Percentiles rank a stretch among this genome's conserved stretches.
Conservation (phyloP, 2,113 vertebrate genomes). For the Phrynosoma blainvillii region DNA sequence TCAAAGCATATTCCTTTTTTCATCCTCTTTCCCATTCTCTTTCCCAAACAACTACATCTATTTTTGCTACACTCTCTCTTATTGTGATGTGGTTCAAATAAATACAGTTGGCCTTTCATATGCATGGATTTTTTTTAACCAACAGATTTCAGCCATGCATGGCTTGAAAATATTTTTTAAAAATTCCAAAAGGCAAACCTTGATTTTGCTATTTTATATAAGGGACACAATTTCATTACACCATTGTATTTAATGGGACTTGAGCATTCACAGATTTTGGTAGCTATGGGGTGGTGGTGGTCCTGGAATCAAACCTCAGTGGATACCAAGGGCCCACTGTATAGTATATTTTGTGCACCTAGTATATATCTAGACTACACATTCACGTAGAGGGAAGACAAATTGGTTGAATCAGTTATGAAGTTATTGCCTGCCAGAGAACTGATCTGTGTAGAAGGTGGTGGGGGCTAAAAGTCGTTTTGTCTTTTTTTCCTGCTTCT, state of each 20-base stretch:
- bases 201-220: too few relatives aligned
- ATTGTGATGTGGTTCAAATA: neutral
- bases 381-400: conserved; percentile 44
- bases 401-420: conserved; percentile 31
- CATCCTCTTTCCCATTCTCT: conserved; percentile 13
- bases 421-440: conserved; percentile 19
- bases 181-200: too few relatives aligned
- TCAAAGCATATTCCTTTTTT: neutral
- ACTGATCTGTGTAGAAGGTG: neutral
- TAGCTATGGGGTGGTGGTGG: too few relatives aligned
- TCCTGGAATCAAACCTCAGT: neutral
- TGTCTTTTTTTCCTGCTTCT: conserved; percentile 26
- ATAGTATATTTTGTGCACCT: neutral
- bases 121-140: too few relatives aligned
- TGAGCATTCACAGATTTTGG: too few relatives aligned
- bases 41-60: too few relatives aligned
- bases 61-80: neutral
- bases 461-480: neutral
- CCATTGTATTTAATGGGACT: too few relatives aligned
- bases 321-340: too few relatives aligned
- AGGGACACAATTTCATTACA: too few relatives aligned
- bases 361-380: conserved; percentile 28
- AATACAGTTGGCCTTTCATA: neutral
- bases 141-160: too few relatives aligned
- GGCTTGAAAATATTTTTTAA: too few relatives aligned